Conservation (phyloP, 2,888 invertebrate genomes). For the Hypomecis atomaria region DNA sequence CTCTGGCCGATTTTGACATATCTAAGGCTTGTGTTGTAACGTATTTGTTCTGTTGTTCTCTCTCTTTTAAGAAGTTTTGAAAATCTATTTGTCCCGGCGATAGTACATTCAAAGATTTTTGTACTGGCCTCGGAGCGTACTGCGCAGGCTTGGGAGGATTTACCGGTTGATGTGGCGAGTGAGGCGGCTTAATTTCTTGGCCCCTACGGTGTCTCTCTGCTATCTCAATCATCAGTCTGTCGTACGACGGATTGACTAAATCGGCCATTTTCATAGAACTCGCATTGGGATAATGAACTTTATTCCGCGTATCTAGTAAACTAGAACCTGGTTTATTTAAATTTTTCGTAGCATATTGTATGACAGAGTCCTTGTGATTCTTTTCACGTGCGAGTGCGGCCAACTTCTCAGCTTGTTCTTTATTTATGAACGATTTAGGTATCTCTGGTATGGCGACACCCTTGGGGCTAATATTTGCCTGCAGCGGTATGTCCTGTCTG, state of each 20-base stretch:
- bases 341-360: constrained; percentile 41
- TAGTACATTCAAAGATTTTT: constrained; percentile 18
- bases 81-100: constrained; percentile 47
- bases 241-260: constrained; percentile 24
- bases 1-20: constrained; percentile 16
- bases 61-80: constrained; percentile 63
- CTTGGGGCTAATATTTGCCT: constrained; percentile 47
- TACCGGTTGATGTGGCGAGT: constrained; percentile 1
- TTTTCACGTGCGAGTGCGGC: constrained; percentile 29
- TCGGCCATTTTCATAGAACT: constrained; percentile 23
- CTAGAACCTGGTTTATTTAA: neutral
- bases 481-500: constrained; percentile 37
- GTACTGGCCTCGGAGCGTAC: constrained; percentile 7
- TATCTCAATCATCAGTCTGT: constrained; percentile 29
- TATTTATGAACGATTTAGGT: constrained; percentile 58
- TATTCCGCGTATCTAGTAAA: neutral
- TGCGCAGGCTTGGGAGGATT: neutral
- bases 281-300: constrained; percentile 4
- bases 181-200: constrained; percentile 4
- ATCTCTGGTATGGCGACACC: constrained; percentile 49
- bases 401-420: constrained; percentile 53
- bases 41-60: constrained; percentile 37
- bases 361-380: constrained; percentile 36
- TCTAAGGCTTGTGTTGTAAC: constrained; percentile 6
- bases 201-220: constrained; percentile 16